phyloP scores from a whole-genome alignment of 2,888 invertebrate species.

The Eupeodes luniger region DNA sequence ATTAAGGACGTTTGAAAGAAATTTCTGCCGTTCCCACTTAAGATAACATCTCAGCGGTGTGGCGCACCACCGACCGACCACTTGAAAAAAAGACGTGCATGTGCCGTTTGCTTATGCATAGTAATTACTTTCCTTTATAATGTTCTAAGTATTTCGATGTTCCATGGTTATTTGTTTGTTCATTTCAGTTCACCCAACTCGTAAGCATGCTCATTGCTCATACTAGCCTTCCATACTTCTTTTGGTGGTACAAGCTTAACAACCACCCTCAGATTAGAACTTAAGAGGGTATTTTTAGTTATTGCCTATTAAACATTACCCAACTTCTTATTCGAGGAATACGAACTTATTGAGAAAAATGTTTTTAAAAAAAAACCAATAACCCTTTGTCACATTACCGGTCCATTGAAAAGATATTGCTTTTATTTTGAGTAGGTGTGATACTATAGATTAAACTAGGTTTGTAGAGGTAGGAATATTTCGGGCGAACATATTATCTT shows the following conservation, averaged over 20 bases:
- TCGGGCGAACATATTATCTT: background rate
- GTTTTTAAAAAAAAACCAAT: background rate
- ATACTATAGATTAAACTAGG: too few species aligned
- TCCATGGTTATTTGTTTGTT: constrained; percentile 63
- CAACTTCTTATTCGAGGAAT: constrained; percentile 39
- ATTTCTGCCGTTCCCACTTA: constrained; percentile 25
- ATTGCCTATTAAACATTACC: constrained; percentile 63
- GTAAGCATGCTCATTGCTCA: constrained; percentile 53
- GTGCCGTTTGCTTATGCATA: constrained; percentile 50
- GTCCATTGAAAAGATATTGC: constrained; percentile 45
- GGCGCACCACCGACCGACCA: constrained; percentile 34
- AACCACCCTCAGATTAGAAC: constrained; percentile 42
- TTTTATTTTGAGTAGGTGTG: background rate
- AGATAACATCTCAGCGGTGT: constrained; percentile 35
- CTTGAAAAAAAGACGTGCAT: constrained; percentile 60
- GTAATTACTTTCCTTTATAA: constrained; percentile 64
- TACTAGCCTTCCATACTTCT: background rate
- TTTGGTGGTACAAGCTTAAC: constrained; percentile 43
- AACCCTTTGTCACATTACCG: constrained; percentile 33
- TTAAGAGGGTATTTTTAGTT: constrained; percentile 62
- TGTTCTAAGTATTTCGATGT: constrained; percentile 18
- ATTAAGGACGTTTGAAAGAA: background rate
- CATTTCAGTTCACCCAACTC: constrained; percentile 64
- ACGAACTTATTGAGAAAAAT: constrained; percentile 42
- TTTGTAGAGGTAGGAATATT: too few species aligned